Evolutionary conservation across 2,113 vertebrate genomes (phyloP), one percentile per base, ranked within the genome.

Genomic region (Grallaria varia): DNA sequence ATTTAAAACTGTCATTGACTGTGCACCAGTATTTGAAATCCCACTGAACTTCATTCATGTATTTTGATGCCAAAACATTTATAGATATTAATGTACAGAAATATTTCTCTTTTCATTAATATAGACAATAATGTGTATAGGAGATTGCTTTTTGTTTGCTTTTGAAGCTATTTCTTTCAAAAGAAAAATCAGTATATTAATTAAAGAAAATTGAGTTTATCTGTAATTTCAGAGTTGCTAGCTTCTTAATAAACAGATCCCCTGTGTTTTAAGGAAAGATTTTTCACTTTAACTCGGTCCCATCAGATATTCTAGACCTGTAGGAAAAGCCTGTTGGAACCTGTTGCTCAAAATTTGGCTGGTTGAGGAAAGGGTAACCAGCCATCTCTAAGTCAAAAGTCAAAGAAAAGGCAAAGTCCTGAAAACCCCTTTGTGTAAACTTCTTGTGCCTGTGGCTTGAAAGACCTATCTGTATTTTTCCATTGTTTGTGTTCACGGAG

Each of bases 391-490:
- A 81, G 75, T 40, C 68, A 92, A 89, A 77, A 93, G 75, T 28
- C 16, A 89, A 86, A 77, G 63, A 56, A 73, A 83, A 45, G 87
- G n/a, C 53, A 18, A 91, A 87, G 85, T 86, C 40, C 59, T 74
- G 59, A 86, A 88, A 90, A 86, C 10, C 39, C 85, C 59, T 69
- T 77, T 63, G 28, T n/a, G 47, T 89, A 52, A 93, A 3, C 4
- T 81, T 88, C 79, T 78, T 44, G 39, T 74, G 37, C 37, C 45
- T 33, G 37, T 67, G 59, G 15, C 81, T 63, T 59, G 82, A 60
- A 78, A 67, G 55, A 73, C 16, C 22, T 75, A 58, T 37, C 85
- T 86, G 88, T 93, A 81, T 77, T 96, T 96, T 97, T 92, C 90
- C 90, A 95, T 33, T 92, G 85, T 93, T 93, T 80, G n/a, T 90